Evolutionary conservation across 2,888 invertebrate species (phyloP).

Genomic region (Drosophila koepferae): DNA sequence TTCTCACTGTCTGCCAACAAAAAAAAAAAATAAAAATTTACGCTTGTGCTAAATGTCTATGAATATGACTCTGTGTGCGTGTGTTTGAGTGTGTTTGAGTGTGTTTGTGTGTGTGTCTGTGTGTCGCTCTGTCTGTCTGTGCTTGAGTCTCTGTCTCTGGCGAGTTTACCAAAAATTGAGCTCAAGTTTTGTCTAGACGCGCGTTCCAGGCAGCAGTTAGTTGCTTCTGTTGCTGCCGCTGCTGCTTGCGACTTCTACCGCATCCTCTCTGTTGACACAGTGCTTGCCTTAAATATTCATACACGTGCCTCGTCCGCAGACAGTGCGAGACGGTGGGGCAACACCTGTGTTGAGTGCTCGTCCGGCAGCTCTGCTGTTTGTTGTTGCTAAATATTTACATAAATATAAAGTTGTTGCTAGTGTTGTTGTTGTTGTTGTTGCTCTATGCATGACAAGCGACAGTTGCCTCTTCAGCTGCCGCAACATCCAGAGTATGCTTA

Average conservation of each 20-base stretch:
- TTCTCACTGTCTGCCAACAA: neutral
- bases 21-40: neutral
- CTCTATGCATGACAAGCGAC: too few relatives aligned
- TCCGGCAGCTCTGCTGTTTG: conserved; percentile 33
- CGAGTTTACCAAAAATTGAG: conserved; percentile 15
- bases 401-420: conserved; percentile 55
- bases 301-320: conserved; percentile 34
- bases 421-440: conserved; percentile 1
- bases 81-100: neutral
- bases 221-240: conserved; percentile 5
- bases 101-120: neutral
- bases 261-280: conserved; percentile 46
- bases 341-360: conserved; percentile 32
- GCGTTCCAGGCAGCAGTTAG: conserved; percentile 20
- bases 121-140: conserved; percentile 19
- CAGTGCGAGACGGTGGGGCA: conserved; percentile 21
- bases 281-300: conserved; percentile 62
- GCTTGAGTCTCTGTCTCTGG: conserved; percentile 6
- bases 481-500: neutral
- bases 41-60: conserved; percentile 21
- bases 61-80: neutral
- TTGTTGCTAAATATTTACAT: conserved; percentile 68
- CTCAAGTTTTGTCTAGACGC: conserved; percentile 53
- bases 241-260: neutral
- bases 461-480: conserved; percentile 5